Conservation (phyloP, 2,888 invertebrate genomes). For the Phlogophora meticulosa region DNA sequence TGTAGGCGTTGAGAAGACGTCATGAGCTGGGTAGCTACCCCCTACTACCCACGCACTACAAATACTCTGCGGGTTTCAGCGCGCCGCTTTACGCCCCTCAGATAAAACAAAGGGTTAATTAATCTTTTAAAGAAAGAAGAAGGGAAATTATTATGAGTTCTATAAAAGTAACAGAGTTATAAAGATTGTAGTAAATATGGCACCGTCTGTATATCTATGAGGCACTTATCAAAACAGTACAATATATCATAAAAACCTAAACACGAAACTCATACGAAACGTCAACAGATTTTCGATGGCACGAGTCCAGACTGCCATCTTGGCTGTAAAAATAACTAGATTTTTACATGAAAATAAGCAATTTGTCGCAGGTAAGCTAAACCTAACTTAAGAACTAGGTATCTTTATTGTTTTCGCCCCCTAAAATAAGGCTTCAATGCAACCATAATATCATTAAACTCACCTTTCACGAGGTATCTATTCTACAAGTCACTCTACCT, state of each 20-base stretch:
- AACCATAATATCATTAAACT: slow-evolving; percentile 2
- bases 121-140: slow-evolving; percentile 4
- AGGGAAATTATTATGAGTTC: background rate
- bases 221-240: slow-evolving; percentile 16
- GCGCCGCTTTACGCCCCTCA: slow-evolving; percentile 1
- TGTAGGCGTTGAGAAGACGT: slow-evolving; percentile 42
- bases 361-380: slow-evolving; percentile 29
- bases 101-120: slow-evolving; percentile 12
- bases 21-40: slow-evolving; percentile 17
- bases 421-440: slow-evolving; percentile 15
- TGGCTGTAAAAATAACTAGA: slow-evolving; percentile 37
- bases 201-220: slow-evolving; percentile 37
- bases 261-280: slow-evolving; percentile 12
- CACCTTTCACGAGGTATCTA: slow-evolving; percentile 5
- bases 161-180: slow-evolving; percentile 9
- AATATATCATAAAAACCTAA: slow-evolving; percentile 24
- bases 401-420: slow-evolving; percentile 18
- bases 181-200: slow-evolving; percentile 37
- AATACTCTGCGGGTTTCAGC: slow-evolving; percentile 6
- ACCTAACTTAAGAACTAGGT: slow-evolving; percentile 30
- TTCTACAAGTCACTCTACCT: slow-evolving; percentile 25
- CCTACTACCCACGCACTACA: slow-evolving; percentile 18
- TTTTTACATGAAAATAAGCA: slow-evolving; percentile 23
- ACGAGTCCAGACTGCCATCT: background rate
- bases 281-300: slow-evolving; percentile 23